phyloP scores from a whole-genome alignment of 2,113 vertebrate genomes.

The Hydrochoerus hydrochaeris region DNA sequence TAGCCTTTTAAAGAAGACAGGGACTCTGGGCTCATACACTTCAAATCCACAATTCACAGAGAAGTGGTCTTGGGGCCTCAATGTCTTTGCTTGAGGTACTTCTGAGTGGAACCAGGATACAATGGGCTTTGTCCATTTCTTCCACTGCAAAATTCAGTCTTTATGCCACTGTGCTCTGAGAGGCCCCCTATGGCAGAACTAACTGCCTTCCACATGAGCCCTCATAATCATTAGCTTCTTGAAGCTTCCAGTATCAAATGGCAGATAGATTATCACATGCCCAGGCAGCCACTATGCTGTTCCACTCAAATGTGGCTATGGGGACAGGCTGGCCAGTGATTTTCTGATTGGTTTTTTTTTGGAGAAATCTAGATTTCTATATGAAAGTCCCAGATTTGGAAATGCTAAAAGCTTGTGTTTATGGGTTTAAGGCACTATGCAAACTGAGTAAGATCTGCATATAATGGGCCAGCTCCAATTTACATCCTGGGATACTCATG shows the following conservation, averaged over 20 bases:
- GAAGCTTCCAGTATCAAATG: neutral
- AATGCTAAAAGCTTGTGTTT: neutral
- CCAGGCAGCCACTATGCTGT: neutral
- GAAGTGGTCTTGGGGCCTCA: neutral
- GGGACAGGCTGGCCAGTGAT: neutral
- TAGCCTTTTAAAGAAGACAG: conserved; percentile 44
- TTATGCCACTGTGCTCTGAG: neutral
- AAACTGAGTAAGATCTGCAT: neutral
- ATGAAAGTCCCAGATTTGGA: neutral
- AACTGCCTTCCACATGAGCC: neutral
- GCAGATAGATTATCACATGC: neutral
- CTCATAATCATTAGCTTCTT: neutral
- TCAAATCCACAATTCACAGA: conserved; percentile 54
- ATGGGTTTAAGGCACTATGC: neutral
- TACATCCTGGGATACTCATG: neutral
- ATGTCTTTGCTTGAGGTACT: conserved; percentile 20
- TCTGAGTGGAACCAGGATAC: neutral
- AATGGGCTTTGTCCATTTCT: conserved; percentile 33
- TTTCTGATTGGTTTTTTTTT: neutral
- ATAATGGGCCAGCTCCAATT: neutral
- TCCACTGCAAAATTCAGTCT: neutral
- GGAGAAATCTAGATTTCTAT: neutral
- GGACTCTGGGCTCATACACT: neutral
- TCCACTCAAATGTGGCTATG: neutral
- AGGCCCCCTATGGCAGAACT: neutral